These are phyloP conservation scores for Ahaetulla prasina DNA, from an alignment of 2,113 vertebrate genomes.

Conservation along the genomic window DNA sequence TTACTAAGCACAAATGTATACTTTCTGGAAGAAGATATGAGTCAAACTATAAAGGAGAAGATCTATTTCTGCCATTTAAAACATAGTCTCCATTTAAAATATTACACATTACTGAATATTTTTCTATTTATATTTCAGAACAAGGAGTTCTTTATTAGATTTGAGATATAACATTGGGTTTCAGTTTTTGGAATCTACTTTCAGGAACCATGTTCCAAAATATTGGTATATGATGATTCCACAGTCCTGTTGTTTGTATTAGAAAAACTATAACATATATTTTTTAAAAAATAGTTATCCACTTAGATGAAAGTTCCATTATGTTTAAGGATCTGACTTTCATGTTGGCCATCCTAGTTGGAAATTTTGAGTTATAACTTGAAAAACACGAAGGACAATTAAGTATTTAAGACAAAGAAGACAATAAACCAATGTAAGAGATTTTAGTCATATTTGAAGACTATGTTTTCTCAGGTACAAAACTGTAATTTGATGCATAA, in stretches of 20 bases:
- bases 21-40: neutral
- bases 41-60: neutral
- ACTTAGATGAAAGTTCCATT: neutral
- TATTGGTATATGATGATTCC: neutral
- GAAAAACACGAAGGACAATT: neutral
- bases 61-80: neutral
- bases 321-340: neutral
- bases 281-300: neutral
- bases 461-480: neutral
- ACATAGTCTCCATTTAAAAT: neutral
- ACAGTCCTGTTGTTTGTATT: neutral
- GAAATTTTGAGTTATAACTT: neutral
- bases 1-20: conserved; percentile 15
- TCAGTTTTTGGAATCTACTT: neutral
- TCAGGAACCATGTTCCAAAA: neutral
- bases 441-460: neutral
- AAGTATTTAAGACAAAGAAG: neutral
- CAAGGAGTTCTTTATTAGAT: neutral
- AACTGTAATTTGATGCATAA: neutral
- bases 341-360: neutral
- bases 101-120: neutral
- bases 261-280: neutral
- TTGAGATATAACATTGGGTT: neutral
- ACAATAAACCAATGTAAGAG: neutral
- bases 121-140: conserved; percentile 6